phyloP scores from a whole-genome alignment of 1,140 invertebrate genomes.

The Neodiprion pinetum region DNA sequence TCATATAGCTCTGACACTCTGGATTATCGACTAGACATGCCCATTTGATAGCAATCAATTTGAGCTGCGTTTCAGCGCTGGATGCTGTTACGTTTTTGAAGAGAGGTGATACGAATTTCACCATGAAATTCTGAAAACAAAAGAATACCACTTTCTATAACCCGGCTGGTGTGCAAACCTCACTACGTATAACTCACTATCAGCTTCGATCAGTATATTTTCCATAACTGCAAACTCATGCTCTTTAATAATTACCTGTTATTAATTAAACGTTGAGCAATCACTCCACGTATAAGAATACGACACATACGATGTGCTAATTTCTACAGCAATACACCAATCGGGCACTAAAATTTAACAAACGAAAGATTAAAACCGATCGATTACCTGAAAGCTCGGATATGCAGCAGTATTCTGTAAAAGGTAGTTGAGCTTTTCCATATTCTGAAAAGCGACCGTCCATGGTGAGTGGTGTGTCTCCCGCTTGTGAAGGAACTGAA shows the following conservation, averaged over 20 bases:
- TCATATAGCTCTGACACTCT: slow-evolving; percentile 31
- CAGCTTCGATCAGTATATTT: no score
- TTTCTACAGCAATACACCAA: not conserved
- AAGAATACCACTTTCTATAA: slow-evolving; percentile 3
- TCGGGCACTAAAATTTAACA: no score
- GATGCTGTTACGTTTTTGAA: slow-evolving; percentile 37
- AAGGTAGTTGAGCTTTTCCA: slow-evolving; percentile 56
- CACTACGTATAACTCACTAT: not conserved
- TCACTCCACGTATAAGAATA: not conserved
- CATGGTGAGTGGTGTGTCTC: slow-evolving; percentile 70
- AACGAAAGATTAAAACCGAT: no score
- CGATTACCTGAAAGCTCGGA: slow-evolving; percentile 41
- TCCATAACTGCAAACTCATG: no score
- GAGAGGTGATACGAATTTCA: slow-evolving; percentile 43
- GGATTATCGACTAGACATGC: slow-evolving; percentile 43
- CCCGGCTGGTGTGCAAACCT: no score
- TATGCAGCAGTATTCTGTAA: slow-evolving; percentile 44
- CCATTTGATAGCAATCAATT: slow-evolving; percentile 55
- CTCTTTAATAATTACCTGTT: slow-evolving; percentile 13
- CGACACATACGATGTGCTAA: not conserved
- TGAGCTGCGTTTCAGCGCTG: slow-evolving; percentile 52
- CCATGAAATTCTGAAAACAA: slow-evolving; percentile 48
- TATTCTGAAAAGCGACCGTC: slow-evolving; percentile 62
- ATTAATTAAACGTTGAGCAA: slow-evolving; percentile 11
- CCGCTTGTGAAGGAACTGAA: slow-evolving; percentile 66